phyloP scores from a whole-genome alignment of 1,140 invertebrate species.

The Daktulosphaira vitifoliae region DNA sequence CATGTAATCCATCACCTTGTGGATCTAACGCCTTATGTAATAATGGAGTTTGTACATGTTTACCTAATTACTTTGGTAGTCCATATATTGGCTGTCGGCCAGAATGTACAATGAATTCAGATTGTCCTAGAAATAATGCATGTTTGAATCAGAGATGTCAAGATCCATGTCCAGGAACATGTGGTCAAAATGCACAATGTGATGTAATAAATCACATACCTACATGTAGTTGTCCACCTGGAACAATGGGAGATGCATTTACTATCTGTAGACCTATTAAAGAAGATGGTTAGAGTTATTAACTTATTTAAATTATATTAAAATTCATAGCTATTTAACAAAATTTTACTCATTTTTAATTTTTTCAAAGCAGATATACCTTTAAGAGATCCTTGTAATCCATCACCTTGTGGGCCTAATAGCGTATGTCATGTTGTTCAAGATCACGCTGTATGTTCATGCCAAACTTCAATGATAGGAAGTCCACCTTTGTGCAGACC shows the following conservation, averaged over 20 bases:
- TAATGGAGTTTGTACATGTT: constrained; percentile 63
- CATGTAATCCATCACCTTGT: constrained; percentile 70
- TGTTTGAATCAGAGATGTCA: constrained; percentile 68
- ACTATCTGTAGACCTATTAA: constrained; percentile 49
- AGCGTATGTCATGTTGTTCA: constrained; percentile 59
- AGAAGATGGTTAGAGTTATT: background rate
- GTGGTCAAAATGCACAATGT: constrained; percentile 65
- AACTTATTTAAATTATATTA: background rate
- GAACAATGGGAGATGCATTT: constrained; percentile 70
- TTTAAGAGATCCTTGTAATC: constrained; percentile 45
- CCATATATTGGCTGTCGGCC: constrained; percentile 60
- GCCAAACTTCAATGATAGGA: constrained; percentile 51
- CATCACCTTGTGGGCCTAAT: constrained; percentile 60
- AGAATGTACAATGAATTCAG: constrained; percentile 74
- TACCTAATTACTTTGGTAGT: constrained; percentile 63
- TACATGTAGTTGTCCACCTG: constrained; percentile 57
- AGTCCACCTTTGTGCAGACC: constrained; percentile 65
- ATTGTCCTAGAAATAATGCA: constrained; percentile 65
- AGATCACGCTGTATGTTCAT: constrained; percentile 58
- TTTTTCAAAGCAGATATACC: constrained; percentile 37
- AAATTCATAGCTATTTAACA: background rate
- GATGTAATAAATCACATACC: constrained; percentile 61
- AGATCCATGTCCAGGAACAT: constrained; percentile 69
- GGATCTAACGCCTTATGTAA: constrained; percentile 64
- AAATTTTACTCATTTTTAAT: constrained; percentile 3